These are phyloP conservation scores for Sphaerophoria taeniata DNA, from an alignment of 2,888 invertebrate genomes.

Conservation along the genomic window DNA sequence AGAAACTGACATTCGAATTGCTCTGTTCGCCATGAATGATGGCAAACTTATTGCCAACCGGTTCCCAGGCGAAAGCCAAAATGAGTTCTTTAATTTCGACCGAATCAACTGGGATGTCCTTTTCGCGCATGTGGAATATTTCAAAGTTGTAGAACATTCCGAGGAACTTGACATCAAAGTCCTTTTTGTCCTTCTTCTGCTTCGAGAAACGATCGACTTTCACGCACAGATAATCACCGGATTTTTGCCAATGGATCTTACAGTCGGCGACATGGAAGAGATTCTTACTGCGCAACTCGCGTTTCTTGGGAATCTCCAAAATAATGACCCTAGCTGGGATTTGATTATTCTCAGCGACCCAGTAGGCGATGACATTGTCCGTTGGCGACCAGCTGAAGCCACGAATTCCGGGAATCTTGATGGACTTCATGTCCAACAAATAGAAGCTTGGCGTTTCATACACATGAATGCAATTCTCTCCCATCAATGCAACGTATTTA, in stretches of 20 bases:
- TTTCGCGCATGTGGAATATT: slow-evolving; percentile 99
- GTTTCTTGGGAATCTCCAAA: slow-evolving; percentile 94
- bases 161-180: slow-evolving; percentile 95
- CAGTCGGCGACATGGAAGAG: slow-evolving; percentile 99
- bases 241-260: slow-evolving; percentile 99
- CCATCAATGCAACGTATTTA: slow-evolving; percentile 95
- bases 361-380: slow-evolving; percentile 97
- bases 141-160: slow-evolving; percentile 99
- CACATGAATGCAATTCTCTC: slow-evolving; percentile 92
- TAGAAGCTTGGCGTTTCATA: slow-evolving; percentile 99
- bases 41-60: slow-evolving; percentile 97
- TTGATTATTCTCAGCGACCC: slow-evolving; percentile 98
- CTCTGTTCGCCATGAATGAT: slow-evolving; percentile 96
- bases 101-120: slow-evolving; percentile 98
- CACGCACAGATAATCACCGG: slow-evolving; percentile 98
- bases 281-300: slow-evolving; percentile 95
- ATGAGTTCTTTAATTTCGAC: slow-evolving; percentile 97
- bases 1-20: slow-evolving; percentile 94
- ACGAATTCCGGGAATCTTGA: slow-evolving; percentile 94
- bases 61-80: slow-evolving; percentile 99
- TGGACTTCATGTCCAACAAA: slow-evolving; percentile 95
- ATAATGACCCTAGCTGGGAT: slow-evolving; percentile 97
- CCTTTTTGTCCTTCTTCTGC: slow-evolving; percentile 96
- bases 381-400: slow-evolving; percentile 99
- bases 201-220: slow-evolving; percentile 95